Conservation (phyloP, 2,113 vertebrate species). For the Spheniscus mendiculus region DNA sequence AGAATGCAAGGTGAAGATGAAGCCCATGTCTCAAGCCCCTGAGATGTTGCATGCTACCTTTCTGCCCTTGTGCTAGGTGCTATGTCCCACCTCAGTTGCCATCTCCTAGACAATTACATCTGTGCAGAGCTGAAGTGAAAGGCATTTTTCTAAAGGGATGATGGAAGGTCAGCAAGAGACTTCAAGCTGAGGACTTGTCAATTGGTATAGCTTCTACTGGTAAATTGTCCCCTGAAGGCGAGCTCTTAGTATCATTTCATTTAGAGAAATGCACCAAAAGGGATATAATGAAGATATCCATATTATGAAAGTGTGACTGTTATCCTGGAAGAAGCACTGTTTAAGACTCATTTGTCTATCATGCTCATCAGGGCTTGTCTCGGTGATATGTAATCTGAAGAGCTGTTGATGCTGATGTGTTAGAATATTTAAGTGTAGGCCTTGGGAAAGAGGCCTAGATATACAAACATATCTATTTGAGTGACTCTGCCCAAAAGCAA, state of each 20-base stretch:
- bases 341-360: background rate
- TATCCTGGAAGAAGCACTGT: background rate
- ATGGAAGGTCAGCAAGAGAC: background rate
- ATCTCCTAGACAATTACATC: background rate
- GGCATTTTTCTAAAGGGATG: background rate
- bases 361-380: background rate
- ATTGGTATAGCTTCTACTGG: background rate
- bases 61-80: background rate
- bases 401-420: background rate
- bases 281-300: background rate
- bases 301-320: background rate
- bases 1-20: background rate
- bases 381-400: background rate
- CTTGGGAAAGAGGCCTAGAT: background rate
- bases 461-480: background rate
- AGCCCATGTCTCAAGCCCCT: background rate
- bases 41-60: background rate
- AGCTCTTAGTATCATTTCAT: background rate
- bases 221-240: background rate
- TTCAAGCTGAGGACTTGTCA: background rate
- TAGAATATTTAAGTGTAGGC: background rate
- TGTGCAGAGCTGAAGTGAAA: background rate
- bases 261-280: background rate
- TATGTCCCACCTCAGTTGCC: background rate
- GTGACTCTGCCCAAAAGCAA: background rate